Evolutionary conservation across 64 coral and sea anemone genomes (phyloP), one percentile per base, ranked within the genome.

Genomic region (Pocillopora verrucosa): DNA sequence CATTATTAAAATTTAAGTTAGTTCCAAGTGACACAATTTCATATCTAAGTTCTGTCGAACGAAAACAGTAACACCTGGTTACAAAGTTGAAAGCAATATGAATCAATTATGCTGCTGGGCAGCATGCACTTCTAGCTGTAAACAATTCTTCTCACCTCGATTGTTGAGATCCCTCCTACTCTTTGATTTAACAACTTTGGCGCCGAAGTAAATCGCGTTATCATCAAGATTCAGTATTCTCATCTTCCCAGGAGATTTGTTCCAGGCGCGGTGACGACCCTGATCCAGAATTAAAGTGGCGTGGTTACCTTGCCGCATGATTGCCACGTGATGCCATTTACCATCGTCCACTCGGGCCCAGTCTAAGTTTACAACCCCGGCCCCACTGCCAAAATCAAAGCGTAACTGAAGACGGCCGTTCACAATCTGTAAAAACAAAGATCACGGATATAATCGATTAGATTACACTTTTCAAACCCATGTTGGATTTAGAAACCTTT

Each of bases 361-460:
- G 88, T 98, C 96, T 25, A 98, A 90, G 74, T 80, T 90, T 16
- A 92, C 93, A 5, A 95, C 92, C 38, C 90, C 96, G 59, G 94
- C 90, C 5, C 96, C 96, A 75, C 93, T 95, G 4, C 96, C 96
- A 30, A 95, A 98, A 70, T 98, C 96, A 84, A 98, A 98, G 34
- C 96, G 96, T 62, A 94, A 65, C 77, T 95, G 96, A 17, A 98
- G 83, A 16, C 79, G 89, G 24, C 96, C 96, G 36, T 98, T 89
- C 0, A 92, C 80, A 80, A 98, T 98, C 96, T 98, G 78, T 37
- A 88, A 65, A 22, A 4, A 57, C n/a, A 35, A 45, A 75, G 10
- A 74, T 70, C 17, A 26, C 22, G 59, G 11, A 60, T 6, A 19
- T 68, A 67, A 1, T 62, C 41, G 41, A 51, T 51, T 4, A 51